phyloP scores from a whole-genome alignment of 2,888 invertebrate species.

The Netelia melanura region DNA sequence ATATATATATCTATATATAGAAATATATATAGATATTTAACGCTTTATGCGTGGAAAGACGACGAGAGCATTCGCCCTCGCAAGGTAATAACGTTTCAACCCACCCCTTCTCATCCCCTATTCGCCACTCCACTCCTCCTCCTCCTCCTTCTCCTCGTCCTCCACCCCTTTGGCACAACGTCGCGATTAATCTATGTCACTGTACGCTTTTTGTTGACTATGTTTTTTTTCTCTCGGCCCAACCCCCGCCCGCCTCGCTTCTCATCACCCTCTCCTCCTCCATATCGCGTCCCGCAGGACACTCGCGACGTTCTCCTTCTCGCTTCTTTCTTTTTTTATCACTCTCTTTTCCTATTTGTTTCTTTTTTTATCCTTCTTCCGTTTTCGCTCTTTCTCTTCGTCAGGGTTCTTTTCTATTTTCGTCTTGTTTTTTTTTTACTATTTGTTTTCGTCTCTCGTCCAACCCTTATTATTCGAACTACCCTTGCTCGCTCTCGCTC shows the following conservation, averaged over 20 bases:
- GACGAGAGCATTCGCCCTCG: not conserved
- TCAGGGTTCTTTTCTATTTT: not conserved
- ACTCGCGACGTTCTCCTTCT: not conserved
- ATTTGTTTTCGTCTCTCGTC: not conserved
- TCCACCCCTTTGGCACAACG: not conserved
- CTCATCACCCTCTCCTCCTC: conserved; percentile 25
- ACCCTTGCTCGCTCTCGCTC: conserved; percentile 44
- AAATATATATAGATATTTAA: conserved; percentile 25
- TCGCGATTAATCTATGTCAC: conserved; percentile 57
- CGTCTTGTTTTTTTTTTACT: not conserved
- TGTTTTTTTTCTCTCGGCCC: conserved; percentile 42
- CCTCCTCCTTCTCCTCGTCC: not conserved
- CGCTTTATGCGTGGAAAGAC: conserved; percentile 7
- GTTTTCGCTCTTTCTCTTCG: conserved; percentile 47
- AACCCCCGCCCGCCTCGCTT: conserved; percentile 59
- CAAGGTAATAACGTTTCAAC: not conserved
- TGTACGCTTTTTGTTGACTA: conserved; percentile 47
- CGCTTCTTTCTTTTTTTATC: not conserved
- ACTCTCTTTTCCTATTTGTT: not conserved
- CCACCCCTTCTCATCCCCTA: not conserved
- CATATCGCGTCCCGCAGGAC: conserved; percentile 21
- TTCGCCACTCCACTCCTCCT: not conserved
- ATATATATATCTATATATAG: conserved; percentile 25
- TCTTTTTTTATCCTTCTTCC: not conserved
- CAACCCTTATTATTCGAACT: conserved; percentile 36